Evolutionary conservation across 2,888 invertebrate species (phyloP).

Genomic region (Pammene fasciana): DNA sequence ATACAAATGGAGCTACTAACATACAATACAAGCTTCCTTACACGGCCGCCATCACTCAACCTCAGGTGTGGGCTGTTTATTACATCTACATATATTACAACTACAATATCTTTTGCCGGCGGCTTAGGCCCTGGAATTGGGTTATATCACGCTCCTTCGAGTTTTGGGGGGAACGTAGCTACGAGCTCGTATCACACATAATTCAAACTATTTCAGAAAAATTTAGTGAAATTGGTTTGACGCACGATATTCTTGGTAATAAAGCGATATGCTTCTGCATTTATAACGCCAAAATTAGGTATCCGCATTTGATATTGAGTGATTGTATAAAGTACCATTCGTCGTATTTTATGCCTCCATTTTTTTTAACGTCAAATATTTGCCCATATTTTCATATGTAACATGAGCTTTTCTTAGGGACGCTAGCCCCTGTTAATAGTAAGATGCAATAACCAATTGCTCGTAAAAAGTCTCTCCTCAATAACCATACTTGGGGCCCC

Average conservation of each 20-base stretch:
- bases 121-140: not conserved
- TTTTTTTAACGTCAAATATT: not conserved
- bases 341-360: not conserved
- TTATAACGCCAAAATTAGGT: not conserved
- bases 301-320: not conserved
- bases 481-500: not conserved
- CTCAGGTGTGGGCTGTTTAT: conserved; percentile 37
- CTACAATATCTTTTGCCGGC: conserved; percentile 2
- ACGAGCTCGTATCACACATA: conserved; percentile 3
- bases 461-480: not conserved
- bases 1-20: conserved; percentile 30
- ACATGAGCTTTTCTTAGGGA: too few relatives aligned
- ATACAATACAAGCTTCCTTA: conserved; percentile 36
- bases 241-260: conserved; percentile 4
- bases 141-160: conserved; percentile 7
- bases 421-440: not conserved
- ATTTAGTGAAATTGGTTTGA: conserved; percentile 4
- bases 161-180: not conserved
- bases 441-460: not conserved
- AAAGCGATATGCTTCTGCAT: not conserved
- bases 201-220: conserved; percentile 2
- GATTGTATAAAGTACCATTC: too few relatives aligned
- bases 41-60: conserved; percentile 27
- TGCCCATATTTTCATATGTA: too few relatives aligned
- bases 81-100: conserved; percentile 16